phyloP scores from a whole-genome alignment of 2,888 invertebrate genomes.

The Hypomecis atomaria region DNA sequence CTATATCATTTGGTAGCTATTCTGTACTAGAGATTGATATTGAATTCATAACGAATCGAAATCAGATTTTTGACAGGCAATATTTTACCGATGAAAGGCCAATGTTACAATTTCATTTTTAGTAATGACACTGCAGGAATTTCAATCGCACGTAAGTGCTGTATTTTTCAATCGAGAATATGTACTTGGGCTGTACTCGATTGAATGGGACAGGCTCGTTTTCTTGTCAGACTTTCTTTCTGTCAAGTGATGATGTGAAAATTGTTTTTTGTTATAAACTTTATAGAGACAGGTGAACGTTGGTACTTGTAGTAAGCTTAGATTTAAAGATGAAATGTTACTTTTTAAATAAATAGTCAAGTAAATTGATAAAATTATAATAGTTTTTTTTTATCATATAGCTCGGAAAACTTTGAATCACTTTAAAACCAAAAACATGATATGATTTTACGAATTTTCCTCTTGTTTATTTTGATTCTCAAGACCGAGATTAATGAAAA shows the following conservation, averaged over 20 bases:
- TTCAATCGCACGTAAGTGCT: slow-evolving; percentile 29
- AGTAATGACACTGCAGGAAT: slow-evolving; percentile 38
- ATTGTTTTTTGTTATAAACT: neutral
- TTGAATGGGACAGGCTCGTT: slow-evolving; percentile 22
- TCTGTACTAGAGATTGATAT: slow-evolving; percentile 69
- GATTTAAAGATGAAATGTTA: neutral
- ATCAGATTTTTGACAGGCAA: slow-evolving; percentile 69
- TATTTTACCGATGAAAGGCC: slow-evolving; percentile 55
- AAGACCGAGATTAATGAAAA: too few relatives aligned
- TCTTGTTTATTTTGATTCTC: too few relatives aligned
- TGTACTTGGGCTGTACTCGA: slow-evolving; percentile 6
- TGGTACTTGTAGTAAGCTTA: neutral
- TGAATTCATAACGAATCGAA: slow-evolving; percentile 71
- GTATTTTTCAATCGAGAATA: slow-evolving; percentile 20
- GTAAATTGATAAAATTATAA: neutral
- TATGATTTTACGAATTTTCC: too few relatives aligned
- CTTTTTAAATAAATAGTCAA: neutral
- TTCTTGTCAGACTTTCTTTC: slow-evolving; percentile 30
- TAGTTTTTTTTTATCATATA: too few relatives aligned
- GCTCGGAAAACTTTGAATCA: too few relatives aligned
- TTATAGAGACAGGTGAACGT: neutral
- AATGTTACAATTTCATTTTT: slow-evolving; percentile 43
- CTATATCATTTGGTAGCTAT: slow-evolving; percentile 57
- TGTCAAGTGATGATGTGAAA: slow-evolving; percentile 12
- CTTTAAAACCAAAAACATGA: too few relatives aligned